A percentile compares a stretch with the other conserved stretches of the same genome.
These are phyloP conservation scores for Babylonia areolata DNA, from an alignment of 1,140 invertebrate species.

Conservation along the genomic window DNA sequence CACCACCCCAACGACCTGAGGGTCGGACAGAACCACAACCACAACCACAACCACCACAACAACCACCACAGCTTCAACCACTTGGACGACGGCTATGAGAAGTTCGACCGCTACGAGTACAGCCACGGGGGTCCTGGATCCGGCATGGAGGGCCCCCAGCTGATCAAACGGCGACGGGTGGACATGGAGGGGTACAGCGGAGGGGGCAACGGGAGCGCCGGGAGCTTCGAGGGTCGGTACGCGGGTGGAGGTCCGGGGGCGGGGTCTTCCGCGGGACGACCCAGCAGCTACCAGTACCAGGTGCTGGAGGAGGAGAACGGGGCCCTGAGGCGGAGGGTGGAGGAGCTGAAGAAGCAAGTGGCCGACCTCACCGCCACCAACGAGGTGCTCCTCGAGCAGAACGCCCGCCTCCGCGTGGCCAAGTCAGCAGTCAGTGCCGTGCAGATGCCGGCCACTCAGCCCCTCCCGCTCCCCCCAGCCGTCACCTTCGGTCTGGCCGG, in stretches of 20 bases:
- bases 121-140: slow-evolving; percentile 39
- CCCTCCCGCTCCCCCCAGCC: slow-evolving; percentile 56
- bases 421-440: slow-evolving; percentile 70
- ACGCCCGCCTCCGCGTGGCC: slow-evolving; percentile 84
- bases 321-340: slow-evolving; percentile 83
- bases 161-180: slow-evolving; percentile 48
- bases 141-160: slow-evolving; percentile 29
- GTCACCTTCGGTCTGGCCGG: slow-evolving; percentile 46
- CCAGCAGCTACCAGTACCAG: slow-evolving; percentile 64
- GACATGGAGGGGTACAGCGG: slow-evolving; percentile 47
- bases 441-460: slow-evolving; percentile 38
- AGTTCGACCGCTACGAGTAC: slow-evolving; percentile 63
- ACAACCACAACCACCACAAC: slow-evolving; percentile 38
- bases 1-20: slow-evolving; percentile 22
- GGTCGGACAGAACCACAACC: slow-evolving; percentile 14
- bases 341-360: slow-evolving; percentile 84
- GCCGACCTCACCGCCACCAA: slow-evolving; percentile 86
- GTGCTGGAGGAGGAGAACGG: slow-evolving; percentile 85
- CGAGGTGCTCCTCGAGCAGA: slow-evolving; percentile 88
- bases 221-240: slow-evolving; percentile 24
- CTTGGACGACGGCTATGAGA: slow-evolving; percentile 55
- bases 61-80: slow-evolving; percentile 36
- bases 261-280: slow-evolving; percentile 48
- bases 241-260: slow-evolving; percentile 12
- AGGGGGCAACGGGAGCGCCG: slow-evolving; percentile 5